Percentiles rank a stretch among this genome's conserved stretches.
Evolutionary conservation across 2,888 invertebrate species (phyloP).

Genomic region (Pogonocherus hispidulus): DNA sequence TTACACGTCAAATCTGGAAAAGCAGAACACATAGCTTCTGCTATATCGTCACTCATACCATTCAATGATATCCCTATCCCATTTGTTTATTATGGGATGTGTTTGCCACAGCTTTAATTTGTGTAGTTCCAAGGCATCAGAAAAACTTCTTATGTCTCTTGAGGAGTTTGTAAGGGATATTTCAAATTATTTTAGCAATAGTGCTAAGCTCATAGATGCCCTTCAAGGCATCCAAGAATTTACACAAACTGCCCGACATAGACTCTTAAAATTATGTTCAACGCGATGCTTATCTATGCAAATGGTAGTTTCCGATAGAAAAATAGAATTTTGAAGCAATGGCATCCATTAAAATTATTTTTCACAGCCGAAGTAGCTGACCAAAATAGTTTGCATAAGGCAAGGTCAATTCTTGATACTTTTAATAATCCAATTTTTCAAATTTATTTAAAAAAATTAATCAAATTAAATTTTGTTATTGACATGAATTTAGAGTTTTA

Average conservation of each 20-base stretch:
- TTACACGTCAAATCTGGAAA: background rate
- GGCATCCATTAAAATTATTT: constrained; percentile 31
- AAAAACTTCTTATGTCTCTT: background rate
- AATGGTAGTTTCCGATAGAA: too few relatives aligned
- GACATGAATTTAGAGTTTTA: constrained; percentile 18
- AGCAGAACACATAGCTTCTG: background rate
- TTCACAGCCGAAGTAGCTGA: constrained; percentile 17
- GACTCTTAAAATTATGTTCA: constrained; percentile 33
- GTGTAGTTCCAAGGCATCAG: constrained; percentile 8
- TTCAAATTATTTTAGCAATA: background rate
- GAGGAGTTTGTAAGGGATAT: constrained; percentile 6
- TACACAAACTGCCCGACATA: constrained; percentile 15
- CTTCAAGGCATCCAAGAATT: background rate
- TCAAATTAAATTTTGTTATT: constrained; percentile 1
- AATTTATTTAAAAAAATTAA: constrained; percentile 6
- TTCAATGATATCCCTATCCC: background rate
- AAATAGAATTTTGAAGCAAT: constrained; percentile 25
- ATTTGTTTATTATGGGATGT: constrained; percentile 13
- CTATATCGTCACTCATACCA: background rate
- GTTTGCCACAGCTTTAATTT: constrained; percentile 7
- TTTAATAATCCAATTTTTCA: constrained; percentile 14
- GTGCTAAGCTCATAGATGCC: background rate
- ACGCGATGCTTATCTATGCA: constrained; percentile 34
- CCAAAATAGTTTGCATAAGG: background rate
- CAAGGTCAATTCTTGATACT: constrained; percentile 9